Base-by-base conservation (phyloP, 2,113 vertebrate genomes). In the Telmatochromis sp. region DNA sequence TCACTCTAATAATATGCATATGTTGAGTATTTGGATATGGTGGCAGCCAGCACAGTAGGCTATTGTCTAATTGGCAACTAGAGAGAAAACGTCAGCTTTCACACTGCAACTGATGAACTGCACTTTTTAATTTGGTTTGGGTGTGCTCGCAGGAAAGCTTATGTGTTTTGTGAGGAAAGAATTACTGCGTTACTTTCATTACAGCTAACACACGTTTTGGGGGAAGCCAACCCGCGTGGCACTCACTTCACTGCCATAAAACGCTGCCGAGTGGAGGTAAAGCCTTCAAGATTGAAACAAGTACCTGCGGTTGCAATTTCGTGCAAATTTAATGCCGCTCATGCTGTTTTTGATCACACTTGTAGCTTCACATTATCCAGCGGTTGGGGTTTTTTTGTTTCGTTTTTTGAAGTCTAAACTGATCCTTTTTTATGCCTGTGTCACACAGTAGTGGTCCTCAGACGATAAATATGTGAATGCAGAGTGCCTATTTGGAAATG, bases 401-500 rank as follows among this genome's bases (percentile, higher is more conserved):
- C 3, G 0, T 15, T 70, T 42, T 26, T 73, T 68, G 63, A 40
- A 57, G 26, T 26, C 65, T 82, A 49, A 84, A 89, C 81, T 70
- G n/a, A 89, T 53, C 40, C 13, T 57, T 70, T 78, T 33, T 12
- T 19, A 80, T 85, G 89, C 81, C 58, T 40, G 17, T 81, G 88
- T 86, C 85, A 80, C 87, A 21, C 87, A 79, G 90, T 47, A 19
- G 81, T 78, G 63, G 85, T 73, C 63, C 23, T 87, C 40, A 26
- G 31, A 85, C 84, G 91, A 93, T 91, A 70, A 90, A 91, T 85
- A 57, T 63, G 58, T 73, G 82, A 87, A 84, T 86, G 26, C 89
- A 31, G 89, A 85, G 89, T 49, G 89, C 80, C 87, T 88, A 33
- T 92, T 91, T 92, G 91, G 88, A 93, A 93, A 93, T 93, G 90